Evolutionary conservation across 2,797 vertebrate genomes (phyloP).

Genomic region (Paguma larvata): DNA sequence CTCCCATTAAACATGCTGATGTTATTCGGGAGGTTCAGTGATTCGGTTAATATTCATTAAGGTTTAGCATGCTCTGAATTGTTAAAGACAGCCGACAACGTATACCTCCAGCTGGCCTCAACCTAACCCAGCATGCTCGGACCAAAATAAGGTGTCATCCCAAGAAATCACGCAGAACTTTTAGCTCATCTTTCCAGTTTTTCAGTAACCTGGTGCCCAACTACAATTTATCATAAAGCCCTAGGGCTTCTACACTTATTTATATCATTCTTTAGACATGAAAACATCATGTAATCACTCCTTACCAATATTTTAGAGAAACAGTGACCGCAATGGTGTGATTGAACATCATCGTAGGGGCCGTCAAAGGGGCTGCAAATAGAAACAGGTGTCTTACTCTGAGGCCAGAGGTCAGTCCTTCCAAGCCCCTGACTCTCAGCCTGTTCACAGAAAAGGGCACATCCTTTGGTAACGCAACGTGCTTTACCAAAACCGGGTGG

Average conservation of each 20-base stretch:
- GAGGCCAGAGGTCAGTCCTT: not conserved
- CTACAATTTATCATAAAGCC: not conserved
- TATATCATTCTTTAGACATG: constrained; percentile 12
- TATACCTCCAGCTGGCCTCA: not conserved
- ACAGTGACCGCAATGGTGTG: not conserved
- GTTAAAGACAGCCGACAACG: not conserved
- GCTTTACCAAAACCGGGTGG: not conserved
- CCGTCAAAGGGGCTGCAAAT: not conserved
- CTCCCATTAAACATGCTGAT: not conserved
- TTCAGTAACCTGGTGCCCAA: not conserved
- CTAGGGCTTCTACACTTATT: constrained; percentile 48
- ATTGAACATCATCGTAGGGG: not conserved
- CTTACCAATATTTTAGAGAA: constrained; percentile 13
- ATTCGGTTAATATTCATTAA: constrained; percentile 57
- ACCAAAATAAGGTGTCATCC: not conserved
- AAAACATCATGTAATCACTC: not conserved
- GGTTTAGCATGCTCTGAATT: not conserved
- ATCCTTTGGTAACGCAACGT: not conserved
- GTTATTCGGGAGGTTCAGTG: constrained; percentile 41
- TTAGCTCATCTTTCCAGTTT: not conserved
- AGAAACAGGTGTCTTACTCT: not conserved
- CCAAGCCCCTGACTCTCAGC: not conserved
- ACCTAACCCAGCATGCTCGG: not conserved
- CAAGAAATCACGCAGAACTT: not conserved
- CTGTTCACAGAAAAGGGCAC: not conserved